Conservation (phyloP, 2,797 vertebrate genomes). For the Xenopus petersii region DNA sequence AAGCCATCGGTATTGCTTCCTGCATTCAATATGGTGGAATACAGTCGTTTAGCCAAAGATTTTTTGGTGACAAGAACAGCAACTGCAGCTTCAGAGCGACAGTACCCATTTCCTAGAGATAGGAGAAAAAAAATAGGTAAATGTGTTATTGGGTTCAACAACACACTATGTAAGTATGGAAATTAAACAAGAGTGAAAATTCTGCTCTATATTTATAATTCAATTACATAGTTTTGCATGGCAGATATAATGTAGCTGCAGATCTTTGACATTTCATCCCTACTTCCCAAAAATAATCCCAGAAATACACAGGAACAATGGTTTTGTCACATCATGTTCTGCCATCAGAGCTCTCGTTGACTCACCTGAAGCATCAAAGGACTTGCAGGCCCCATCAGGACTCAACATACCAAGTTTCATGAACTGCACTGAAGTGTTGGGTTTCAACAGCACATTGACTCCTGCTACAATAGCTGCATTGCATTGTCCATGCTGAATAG, state of each 20-base stretch:
- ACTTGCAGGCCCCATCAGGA: constrained; percentile 84
- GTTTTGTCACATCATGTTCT: too few species aligned
- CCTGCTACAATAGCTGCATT: constrained; percentile 85
- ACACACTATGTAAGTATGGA: too few species aligned
- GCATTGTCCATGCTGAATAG: constrained; percentile 78
- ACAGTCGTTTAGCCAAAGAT: constrained; percentile 83
- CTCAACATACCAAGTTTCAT: constrained; percentile 96
- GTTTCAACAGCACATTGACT: constrained; percentile 88
- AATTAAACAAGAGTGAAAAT: too few species aligned
- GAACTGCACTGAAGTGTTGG: constrained; percentile 94
- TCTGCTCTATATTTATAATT: too few species aligned
- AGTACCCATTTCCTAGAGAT: constrained; percentile 86
- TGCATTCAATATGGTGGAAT: constrained; percentile 86
- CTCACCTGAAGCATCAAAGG: constrained; percentile 85
- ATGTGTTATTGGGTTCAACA: too few species aligned
- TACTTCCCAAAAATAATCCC: too few species aligned
- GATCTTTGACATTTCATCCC: too few species aligned
- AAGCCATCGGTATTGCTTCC: constrained; percentile 92
- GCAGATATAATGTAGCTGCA: too few species aligned
- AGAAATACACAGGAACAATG: too few species aligned
- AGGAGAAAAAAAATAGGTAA: neutral
- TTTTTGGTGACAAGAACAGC: constrained; percentile 80
- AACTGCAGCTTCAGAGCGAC: constrained; percentile 88
- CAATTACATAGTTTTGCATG: too few species aligned
- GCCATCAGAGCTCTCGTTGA: neutral